These are phyloP conservation scores for Neosilurus hyrtlii DNA, from an alignment of 2,797 vertebrate genomes.

Conservation along the genomic window DNA sequence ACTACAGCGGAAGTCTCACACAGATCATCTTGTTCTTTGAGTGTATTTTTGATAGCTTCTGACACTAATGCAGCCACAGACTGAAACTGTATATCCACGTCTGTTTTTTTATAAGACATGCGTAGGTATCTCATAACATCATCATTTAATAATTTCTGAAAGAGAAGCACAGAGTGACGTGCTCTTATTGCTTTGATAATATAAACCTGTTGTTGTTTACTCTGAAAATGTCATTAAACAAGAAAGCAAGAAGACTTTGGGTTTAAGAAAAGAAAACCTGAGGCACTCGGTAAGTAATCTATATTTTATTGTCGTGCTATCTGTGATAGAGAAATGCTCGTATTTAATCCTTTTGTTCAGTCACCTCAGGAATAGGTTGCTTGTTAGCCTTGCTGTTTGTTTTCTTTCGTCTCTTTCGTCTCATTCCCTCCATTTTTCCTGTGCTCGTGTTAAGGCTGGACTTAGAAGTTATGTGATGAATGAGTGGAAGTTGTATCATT, in stretches of 20 bases:
- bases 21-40: constrained; percentile 45
- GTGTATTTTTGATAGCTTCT: constrained; percentile 67
- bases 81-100: constrained; percentile 70
- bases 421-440: constrained; percentile 56
- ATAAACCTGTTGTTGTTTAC: constrained; percentile 57
- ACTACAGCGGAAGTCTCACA: constrained; percentile 35
- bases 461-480: constrained; percentile 78
- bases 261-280: constrained; percentile 12
- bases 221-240: constrained; percentile 2
- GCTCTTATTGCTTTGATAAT: constrained; percentile 56
- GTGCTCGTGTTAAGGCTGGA: constrained; percentile 68
- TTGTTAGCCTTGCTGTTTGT: constrained; percentile 75
- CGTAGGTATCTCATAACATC: constrained; percentile 68
- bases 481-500: constrained; percentile 84
- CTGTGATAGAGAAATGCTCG: constrained; percentile 65
- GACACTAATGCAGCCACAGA: constrained; percentile 74
- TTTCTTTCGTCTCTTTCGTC: constrained; percentile 59
- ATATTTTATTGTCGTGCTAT: constrained; percentile 56
- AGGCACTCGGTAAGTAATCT: constrained; percentile 24
- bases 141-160: constrained; percentile 72
- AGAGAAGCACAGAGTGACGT: constrained; percentile 67
- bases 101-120: constrained; percentile 61
- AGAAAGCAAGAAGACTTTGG: constrained; percentile 4
- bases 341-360: constrained; percentile 62
- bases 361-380: constrained; percentile 60